Evolutionary conservation across 1,140 invertebrate species (phyloP).

Genomic region (Aphidius ervi): DNA sequence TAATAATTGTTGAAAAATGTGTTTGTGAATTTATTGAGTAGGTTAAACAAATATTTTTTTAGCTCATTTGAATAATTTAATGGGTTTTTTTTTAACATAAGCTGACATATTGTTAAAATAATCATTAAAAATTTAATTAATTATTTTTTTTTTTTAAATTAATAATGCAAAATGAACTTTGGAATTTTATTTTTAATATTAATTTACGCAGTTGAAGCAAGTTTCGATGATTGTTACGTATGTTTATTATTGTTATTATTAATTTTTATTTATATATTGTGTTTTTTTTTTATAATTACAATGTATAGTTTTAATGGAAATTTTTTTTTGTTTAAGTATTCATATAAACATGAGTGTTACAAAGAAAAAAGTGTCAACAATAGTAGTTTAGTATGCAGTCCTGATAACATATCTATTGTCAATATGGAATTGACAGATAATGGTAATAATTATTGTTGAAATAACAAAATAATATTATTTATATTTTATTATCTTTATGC

Average conservation of each 20-base stretch:
- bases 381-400: too few species aligned
- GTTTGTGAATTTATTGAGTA: too few species aligned
- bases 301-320: neutral
- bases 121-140: neutral
- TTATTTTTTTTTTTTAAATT: neutral
- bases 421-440: too few species aligned
- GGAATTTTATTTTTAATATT: conserved; percentile 6
- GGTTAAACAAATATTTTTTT: too few species aligned
- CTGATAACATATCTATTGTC: too few species aligned
- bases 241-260: conserved; percentile 7
- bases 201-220: conserved; percentile 1
- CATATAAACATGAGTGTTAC: too few species aligned
- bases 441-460: too few species aligned
- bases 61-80: too few species aligned
- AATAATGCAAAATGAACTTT: conserved; percentile 8
- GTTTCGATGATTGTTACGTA: conserved; percentile 3
- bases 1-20: too few species aligned
- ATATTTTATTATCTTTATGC: neutral
- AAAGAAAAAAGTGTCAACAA: too few species aligned
- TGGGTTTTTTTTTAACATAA: neutral
- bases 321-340: neutral
- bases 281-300: conserved; percentile 1
- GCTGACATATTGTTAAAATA: conserved; percentile 6
- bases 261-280: neutral
- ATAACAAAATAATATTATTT: too few species aligned